These are phyloP conservation scores for Tragulus kanchil DNA, from an alignment of 2,113 vertebrate genomes.

Conservation along the genomic window DNA sequence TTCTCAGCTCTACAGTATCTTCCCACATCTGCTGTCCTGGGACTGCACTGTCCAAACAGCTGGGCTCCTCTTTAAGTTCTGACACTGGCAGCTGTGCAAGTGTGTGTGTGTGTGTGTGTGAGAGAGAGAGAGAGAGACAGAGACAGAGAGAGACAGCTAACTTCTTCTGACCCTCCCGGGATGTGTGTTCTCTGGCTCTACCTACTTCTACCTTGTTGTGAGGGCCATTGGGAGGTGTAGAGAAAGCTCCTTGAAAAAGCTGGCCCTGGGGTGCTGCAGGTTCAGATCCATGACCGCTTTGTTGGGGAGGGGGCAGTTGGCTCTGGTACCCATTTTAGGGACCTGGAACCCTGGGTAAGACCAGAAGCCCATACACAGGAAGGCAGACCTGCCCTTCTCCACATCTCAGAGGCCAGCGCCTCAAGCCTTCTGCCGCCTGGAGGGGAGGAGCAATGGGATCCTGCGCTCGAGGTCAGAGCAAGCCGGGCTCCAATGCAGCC, in stretches of 20 bases:
- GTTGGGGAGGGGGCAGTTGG: not conserved
- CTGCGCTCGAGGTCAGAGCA: not conserved
- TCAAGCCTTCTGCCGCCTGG: not conserved
- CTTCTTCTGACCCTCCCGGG: not conserved
- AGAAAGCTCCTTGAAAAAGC: not conserved
- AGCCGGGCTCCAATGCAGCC: not conserved
- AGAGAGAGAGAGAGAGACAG: not conserved
- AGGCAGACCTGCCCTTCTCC: not conserved
- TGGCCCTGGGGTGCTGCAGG: not conserved
- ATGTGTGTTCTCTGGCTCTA: not conserved
- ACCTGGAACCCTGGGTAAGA: not conserved
- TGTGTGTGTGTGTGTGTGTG: not conserved
- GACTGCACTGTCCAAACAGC: not conserved
- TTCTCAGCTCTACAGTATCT: not conserved
- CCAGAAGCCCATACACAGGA: not conserved
- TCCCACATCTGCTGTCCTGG: not conserved
- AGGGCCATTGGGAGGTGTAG: not conserved
- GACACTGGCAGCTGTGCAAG: rapidly evolving
- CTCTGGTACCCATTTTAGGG: not conserved
- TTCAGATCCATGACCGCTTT: not conserved
- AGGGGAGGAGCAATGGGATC: not conserved
- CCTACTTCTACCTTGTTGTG: not conserved
- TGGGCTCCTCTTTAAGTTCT: not conserved
- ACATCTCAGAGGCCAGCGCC: not conserved
- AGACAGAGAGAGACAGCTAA: not conserved